Evolutionary conservation across 1,140 invertebrate species (phyloP), one percentile per base, ranked within the genome.

Genomic region (Frieseomelitta varia): DNA sequence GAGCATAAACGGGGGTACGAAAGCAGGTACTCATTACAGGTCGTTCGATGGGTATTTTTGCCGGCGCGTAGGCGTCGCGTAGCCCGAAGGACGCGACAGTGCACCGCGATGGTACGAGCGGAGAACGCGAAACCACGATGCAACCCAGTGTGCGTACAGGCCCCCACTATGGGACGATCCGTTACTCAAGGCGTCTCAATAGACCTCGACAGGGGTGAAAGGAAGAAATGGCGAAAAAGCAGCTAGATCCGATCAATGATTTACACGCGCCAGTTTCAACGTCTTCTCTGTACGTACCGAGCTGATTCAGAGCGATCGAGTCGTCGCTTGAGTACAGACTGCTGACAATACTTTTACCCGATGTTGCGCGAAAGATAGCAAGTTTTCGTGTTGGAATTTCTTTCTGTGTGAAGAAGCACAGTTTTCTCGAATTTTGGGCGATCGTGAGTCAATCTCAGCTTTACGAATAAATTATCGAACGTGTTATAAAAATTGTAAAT

Each of bases 191-290:
- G 73, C 80, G 80, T 76, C 80, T 82, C 72, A 82, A 82, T 82
- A 76, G 73, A 81, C n/a, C 61, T 81, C 30, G n/a, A 63, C n/a
- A 30, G 24, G 21, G 34, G 34, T 39, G 67, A 39, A 39, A 19
- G 67, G 67, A 21, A 39, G n/a, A 74, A 74, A 74, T 53, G 1
- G n/a, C 24, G 55, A 81, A 81, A 81, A 81, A 74, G 56, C 53
- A 56, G 73, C 63, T 30, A 82, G 80, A 82, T 82, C 72, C 61
- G 73, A 82, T 82, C 80, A 77, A 76, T 82, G 80, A 82, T 82
- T 82, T 82, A 82, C 53, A 63, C n/a, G 27, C 27, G 12, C 56
- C n/a, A 56, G n/a, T 24, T 34, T 11, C 15, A 51, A 65, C 39
- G 19, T 39, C 34, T 27, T 30, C n/a, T 55, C 27, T 55, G 24